Evolutionary conservation across 2,113 vertebrate genomes (phyloP), one percentile per base, ranked within the genome.

Genomic region (Aythya baeri): DNA sequence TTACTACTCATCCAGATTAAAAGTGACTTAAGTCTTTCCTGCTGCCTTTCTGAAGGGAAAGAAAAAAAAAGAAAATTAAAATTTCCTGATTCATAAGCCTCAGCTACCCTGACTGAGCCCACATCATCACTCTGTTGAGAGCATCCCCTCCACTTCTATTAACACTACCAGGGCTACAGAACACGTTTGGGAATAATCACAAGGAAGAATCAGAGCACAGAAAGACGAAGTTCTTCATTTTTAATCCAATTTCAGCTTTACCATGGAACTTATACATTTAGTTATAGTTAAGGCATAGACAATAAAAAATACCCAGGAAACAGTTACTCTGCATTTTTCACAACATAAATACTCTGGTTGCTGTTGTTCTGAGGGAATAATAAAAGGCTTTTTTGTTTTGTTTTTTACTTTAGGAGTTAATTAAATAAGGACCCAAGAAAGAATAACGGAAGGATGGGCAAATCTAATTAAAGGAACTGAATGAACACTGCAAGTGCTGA

Each of bases 401-500:
- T 44, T 17, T 94, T 93, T 84, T 9, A 52, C 36, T 87, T 77
- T 41, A 78, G 32, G 23, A 92, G n/a, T 7, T 58, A 76, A 91
- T 88, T 79, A 38, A 73, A 74, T 83, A 90, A 83, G 21, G 43
- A 34, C 16, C 11, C 13, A 85, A 78, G 31, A 7, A 26, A 83
- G 44, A 83, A 21, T 49, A 80, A 23, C 0, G 0, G 58, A 76
- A 78, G 50, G 72, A 80, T 50, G 11, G 2, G 12, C 21, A 91
- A 91, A 79, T 62, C 21, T 66, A 80, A 70, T 67, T 73, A 86
- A 83, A 88, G 71, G 8, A 83, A 78, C 0, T 80, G 20, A 89
- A 44, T 80, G 20, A 89, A 44, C 26, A 91, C 1, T 74, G 46
- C 32, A 93, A 32, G 38, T 83, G 27, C 43, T 91, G 54, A 32